Conservation (phyloP, 37 sponge, comb jelly and placozoan genomes). For the Cliona cf. orientalis region DNA sequence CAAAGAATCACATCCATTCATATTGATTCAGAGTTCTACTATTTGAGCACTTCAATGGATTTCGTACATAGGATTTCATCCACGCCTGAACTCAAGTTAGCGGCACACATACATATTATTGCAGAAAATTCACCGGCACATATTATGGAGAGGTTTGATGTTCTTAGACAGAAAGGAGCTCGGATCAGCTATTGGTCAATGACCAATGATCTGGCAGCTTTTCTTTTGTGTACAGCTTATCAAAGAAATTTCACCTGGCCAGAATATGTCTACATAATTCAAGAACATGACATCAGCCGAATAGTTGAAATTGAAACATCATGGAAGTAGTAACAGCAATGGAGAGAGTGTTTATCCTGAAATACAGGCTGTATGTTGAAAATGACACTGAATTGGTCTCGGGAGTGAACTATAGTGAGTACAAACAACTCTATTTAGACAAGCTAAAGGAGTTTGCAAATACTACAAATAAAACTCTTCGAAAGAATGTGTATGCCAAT, state of each 20-base stretch:
- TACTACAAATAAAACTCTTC: too few relatives aligned
- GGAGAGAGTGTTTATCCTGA: too few relatives aligned
- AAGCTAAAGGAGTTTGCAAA: too few relatives aligned
- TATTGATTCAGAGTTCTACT: conserved; percentile 1
- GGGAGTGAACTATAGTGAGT: too few relatives aligned
- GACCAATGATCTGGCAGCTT: conserved; percentile 4
- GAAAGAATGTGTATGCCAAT: too few relatives aligned
- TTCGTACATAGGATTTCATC: not conserved
- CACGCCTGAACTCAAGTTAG: not conserved
- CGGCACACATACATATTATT: not conserved
- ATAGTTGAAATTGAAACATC: too few relatives aligned
- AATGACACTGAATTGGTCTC: too few relatives aligned
- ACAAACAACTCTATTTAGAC: too few relatives aligned
- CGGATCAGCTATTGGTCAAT: conserved; percentile 16
- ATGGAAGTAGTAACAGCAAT: too few relatives aligned
- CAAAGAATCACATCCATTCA: not conserved
- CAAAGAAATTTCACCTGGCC: conserved; percentile 14
- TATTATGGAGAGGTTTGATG: not conserved
- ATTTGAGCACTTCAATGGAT: not conserved
- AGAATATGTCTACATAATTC: conserved; percentile 39
- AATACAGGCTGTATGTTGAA: too few relatives aligned
- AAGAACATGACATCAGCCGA: too few relatives aligned
- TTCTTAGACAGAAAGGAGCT: not conserved
- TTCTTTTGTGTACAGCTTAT: conserved; percentile 36
- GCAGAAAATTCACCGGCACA: not conserved